Percentiles rank a stretch among this genome's conserved stretches.
Conservation (phyloP, 2,113 vertebrate species). For the Potamarius usumacintae region DNA sequence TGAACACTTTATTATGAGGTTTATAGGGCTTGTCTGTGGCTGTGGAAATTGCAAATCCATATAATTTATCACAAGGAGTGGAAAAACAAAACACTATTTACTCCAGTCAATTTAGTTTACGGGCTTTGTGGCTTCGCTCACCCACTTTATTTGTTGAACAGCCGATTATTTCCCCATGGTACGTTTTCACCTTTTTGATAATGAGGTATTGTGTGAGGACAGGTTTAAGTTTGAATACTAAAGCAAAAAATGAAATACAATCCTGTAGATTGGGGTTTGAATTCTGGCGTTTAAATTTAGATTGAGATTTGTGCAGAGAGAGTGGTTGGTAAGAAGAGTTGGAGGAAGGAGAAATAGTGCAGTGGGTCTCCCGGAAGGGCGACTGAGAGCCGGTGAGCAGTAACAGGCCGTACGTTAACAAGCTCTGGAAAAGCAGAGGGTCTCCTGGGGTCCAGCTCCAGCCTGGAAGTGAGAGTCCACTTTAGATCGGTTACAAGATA, state of each 20-base stretch:
- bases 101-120: conserved; percentile 58
- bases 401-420: conserved; percentile 20
- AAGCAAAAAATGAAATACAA: conserved; percentile 41
- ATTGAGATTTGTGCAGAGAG: not conserved
- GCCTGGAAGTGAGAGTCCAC: conserved; percentile 9
- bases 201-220: conserved; percentile 35
- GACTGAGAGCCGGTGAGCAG: conserved; percentile 25
- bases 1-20: conserved; percentile 57
- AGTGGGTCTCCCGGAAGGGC: conserved; percentile 9
- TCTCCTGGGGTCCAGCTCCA: conserved; percentile 6
- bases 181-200: conserved; percentile 43
- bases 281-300: not conserved
- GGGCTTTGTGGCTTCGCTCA: conserved; percentile 48
- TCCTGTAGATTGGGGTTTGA: conserved; percentile 4
- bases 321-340: conserved; percentile 1
- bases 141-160: conserved; percentile 51
- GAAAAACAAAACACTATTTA: conserved; percentile 57
- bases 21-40: conserved; percentile 60
- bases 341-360: conserved; percentile 1
- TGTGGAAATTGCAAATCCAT: conserved; percentile 63
- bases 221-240: conserved; percentile 37
- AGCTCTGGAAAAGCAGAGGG: conserved; percentile 9
- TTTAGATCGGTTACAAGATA: conserved; percentile 15
- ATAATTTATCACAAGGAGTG: conserved; percentile 56
- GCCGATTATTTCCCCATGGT: conserved; percentile 48